Evolutionary conservation across 2,113 vertebrate species (phyloP).

Genomic region (Echinops telfairi): DNA sequence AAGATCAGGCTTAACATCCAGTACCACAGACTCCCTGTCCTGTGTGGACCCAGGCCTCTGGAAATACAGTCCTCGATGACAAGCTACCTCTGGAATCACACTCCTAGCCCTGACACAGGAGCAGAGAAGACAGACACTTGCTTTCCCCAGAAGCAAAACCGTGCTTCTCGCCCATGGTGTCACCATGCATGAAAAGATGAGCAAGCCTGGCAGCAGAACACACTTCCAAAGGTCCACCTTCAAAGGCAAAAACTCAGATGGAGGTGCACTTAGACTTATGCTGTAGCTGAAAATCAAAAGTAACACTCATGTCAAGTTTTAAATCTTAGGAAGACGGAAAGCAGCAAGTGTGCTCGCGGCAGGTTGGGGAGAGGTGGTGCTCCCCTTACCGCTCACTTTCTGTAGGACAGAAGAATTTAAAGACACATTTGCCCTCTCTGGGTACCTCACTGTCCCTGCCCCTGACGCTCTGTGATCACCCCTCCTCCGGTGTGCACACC

Average conservation of each 20-base stretch:
- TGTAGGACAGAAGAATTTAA: background rate
- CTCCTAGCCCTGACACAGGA: background rate
- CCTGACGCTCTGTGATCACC: background rate
- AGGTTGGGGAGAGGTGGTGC: background rate
- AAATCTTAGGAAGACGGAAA: background rate
- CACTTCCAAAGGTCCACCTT: constrained; percentile 29
- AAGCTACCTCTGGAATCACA: constrained; percentile 8
- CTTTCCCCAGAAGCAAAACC: constrained; percentile 43
- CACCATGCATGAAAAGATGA: constrained; percentile 1
- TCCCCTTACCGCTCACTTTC: background rate
- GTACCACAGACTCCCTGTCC: background rate
- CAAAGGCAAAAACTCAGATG: constrained; percentile 55
- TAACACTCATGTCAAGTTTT: constrained; percentile 12
- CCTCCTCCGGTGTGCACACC: background rate
- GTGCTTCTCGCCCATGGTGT: background rate
- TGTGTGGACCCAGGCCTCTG: background rate
- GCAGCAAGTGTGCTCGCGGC: background rate
- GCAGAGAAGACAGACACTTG: constrained; percentile 22
- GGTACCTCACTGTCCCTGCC: background rate
- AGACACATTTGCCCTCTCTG: background rate
- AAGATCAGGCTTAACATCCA: background rate
- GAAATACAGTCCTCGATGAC: background rate
- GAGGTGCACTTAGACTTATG: constrained; percentile 60
- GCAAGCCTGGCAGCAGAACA: background rate
- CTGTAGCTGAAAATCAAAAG: constrained; percentile 55